phyloP scores from a whole-genome alignment of 2,113 vertebrate species.

The Conger conger region DNA sequence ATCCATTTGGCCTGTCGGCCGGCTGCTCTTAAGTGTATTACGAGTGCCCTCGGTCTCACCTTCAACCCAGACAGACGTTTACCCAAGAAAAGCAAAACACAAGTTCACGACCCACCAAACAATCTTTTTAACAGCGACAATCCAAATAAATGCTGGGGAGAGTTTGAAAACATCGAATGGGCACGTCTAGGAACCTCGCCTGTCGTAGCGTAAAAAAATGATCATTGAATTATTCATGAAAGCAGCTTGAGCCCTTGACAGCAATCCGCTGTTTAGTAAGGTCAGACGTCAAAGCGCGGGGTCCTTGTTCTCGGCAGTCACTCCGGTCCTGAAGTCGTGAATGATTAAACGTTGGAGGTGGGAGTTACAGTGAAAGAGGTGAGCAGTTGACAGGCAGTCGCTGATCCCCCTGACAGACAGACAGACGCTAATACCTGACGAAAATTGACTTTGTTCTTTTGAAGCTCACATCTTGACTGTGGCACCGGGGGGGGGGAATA shows the following conservation, averaged over 20 bases:
- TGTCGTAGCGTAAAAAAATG: not conserved
- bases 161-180: not conserved
- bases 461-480: not conserved
- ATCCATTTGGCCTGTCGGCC: too few species aligned
- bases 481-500: too few species aligned
- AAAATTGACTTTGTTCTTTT: not conserved
- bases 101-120: too few species aligned
- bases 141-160: not conserved
- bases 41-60: too few species aligned
- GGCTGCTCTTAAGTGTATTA: too few species aligned
- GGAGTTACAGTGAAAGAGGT: not conserved
- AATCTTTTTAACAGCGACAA: not conserved
- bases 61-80: too few species aligned
- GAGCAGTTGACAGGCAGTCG: not conserved
- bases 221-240: not conserved
- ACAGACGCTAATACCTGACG: not conserved
- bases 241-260: not conserved
- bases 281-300: not conserved
- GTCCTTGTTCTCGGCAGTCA: not conserved
- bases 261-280: not conserved
- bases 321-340: not conserved
- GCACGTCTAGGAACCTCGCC: too few species aligned
- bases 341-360: not conserved
- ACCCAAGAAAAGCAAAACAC: too few species aligned
- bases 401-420: too few species aligned